These are phyloP conservation scores for Solenopsis invicta DNA, from an alignment of 1,140 invertebrate species.

Conservation along the genomic window DNA sequence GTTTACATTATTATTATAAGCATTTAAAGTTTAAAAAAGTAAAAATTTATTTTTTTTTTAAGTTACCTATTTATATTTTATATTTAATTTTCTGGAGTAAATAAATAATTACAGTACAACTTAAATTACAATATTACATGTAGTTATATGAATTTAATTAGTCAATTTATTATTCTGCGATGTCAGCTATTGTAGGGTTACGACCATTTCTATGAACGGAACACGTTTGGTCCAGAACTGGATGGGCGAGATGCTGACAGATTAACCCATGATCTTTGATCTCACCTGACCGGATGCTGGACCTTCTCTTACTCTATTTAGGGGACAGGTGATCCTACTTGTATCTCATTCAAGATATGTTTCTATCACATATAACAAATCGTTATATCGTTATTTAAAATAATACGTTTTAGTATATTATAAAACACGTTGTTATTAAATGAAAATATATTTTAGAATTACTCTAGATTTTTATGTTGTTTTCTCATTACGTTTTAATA, in stretches of 20 bases:
- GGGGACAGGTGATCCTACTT: conserved; percentile 31
- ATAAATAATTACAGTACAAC: not conserved
- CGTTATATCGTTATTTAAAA: not conserved
- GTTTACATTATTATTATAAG: conserved; percentile 47
- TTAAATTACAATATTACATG: not conserved
- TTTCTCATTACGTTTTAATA: not conserved
- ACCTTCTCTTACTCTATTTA: conserved; percentile 68
- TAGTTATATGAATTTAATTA: conserved; percentile 25
- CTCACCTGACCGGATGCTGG: conserved; percentile 82
- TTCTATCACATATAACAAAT: not conserved
- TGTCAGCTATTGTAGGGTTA: not conserved
- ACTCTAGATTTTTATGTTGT: not conserved
- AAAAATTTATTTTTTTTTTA: not conserved
- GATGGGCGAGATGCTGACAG: conserved; percentile 76
- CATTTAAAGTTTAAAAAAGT: not conserved
- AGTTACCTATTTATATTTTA: not conserved
- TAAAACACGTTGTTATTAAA: no score
- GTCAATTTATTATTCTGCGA: not conserved
- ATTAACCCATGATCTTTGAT: conserved; percentile 81
- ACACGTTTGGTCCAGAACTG: conserved; percentile 81
- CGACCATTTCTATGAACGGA: conserved; percentile 63
- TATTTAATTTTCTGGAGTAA: not conserved
- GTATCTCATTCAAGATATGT: not conserved
- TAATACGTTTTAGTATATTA: no score
- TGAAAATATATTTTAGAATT: no score